These are phyloP conservation scores for Manduca sexta DNA, from an alignment of 1,140 invertebrate genomes.

Conservation along the genomic window DNA sequence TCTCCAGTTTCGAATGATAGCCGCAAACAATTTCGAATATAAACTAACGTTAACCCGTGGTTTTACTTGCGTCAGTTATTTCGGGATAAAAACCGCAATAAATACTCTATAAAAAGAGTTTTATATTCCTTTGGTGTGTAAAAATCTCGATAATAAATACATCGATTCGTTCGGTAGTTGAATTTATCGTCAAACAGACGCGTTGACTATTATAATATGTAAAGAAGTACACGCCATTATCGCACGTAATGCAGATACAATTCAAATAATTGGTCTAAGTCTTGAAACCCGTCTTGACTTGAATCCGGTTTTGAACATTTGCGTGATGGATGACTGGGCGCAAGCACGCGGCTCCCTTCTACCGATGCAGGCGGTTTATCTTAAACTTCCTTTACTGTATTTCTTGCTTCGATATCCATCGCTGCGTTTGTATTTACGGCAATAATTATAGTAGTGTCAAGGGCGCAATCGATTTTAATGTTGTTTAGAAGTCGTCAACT, in stretches of 20 bases:
- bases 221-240: neutral
- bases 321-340: constrained; percentile 60
- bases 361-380: constrained; percentile 9
- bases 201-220: too few species aligned
- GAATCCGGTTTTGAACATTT: constrained; percentile 61
- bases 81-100: too few species aligned
- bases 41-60: too few species aligned
- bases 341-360: constrained; percentile 35
- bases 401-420: constrained; percentile 17
- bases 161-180: too few species aligned
- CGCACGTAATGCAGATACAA: constrained; percentile 20
- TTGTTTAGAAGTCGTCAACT: neutral
- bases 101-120: too few species aligned
- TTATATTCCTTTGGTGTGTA: too few species aligned
- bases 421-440: constrained; percentile 14
- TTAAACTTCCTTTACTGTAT: constrained; percentile 5
- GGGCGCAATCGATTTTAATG: constrained; percentile 8
- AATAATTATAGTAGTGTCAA: neutral
- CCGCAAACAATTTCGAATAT: too few species aligned
- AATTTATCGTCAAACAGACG: too few species aligned
- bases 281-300: constrained; percentile 30
- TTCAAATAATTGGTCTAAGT: constrained; percentile 39
- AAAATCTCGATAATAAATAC: too few species aligned
- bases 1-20: too few species aligned
- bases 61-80: too few species aligned